phyloP scores from a whole-genome alignment of 35 echinoderm and acorn worm species.

The Ophioderma brevispina region DNA sequence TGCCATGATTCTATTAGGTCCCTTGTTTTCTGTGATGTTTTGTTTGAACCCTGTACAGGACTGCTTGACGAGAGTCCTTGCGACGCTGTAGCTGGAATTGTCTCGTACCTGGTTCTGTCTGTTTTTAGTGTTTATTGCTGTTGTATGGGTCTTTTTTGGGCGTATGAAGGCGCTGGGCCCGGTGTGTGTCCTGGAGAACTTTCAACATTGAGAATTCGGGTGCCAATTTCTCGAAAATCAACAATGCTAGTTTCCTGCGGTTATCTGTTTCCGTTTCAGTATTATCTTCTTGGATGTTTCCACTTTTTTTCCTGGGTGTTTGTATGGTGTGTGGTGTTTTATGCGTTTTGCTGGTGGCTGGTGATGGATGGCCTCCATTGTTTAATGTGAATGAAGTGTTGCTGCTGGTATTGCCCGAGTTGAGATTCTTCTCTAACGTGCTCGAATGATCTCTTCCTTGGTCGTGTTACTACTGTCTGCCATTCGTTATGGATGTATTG shows the following conservation, averaged over 20 bases:
- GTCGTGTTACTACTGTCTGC: neutral
- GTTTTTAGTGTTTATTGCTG: neutral
- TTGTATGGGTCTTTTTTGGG: neutral
- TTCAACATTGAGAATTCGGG: neutral
- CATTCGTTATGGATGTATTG: neutral
- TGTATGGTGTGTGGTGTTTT: neutral
- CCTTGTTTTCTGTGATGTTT: neutral
- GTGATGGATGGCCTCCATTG: too few relatives aligned
- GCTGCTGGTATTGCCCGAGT: neutral
- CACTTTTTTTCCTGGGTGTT: too few relatives aligned
- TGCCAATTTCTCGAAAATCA: neutral
- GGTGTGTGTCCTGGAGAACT: neutral
- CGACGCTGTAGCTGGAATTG: neutral
- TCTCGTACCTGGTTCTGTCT: neutral
- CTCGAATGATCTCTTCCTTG: neutral
- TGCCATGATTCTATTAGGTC: constrained; percentile 1
- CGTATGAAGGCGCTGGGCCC: neutral
- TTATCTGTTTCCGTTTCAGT: neutral
- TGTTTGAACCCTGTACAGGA: neutral
- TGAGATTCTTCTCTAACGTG: neutral
- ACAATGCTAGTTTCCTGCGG: neutral
- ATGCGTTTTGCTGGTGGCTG: neutral
- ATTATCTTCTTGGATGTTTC: too few relatives aligned
- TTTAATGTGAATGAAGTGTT: too few relatives aligned
- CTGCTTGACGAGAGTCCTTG: neutral